Evolutionary conservation across 2,888 invertebrate genomes (phyloP).

Genomic region (Rhagium mordax): DNA sequence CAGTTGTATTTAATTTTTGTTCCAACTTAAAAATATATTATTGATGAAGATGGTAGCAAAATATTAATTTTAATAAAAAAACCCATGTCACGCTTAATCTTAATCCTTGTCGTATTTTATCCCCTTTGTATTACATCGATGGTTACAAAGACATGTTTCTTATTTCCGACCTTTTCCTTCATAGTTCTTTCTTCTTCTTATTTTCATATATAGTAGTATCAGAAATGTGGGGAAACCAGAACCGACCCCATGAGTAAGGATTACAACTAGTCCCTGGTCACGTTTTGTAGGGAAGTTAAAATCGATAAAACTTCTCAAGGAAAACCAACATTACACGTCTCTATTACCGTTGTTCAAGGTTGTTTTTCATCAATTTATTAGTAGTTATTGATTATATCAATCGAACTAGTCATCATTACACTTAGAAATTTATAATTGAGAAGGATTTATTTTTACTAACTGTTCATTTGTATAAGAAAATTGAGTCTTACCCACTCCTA

Average conservation of each 20-base stretch:
- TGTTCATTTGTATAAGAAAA: no score
- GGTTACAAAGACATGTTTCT: background rate
- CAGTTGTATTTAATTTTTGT: no score
- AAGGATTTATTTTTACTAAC: no score
- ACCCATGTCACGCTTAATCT: background rate
- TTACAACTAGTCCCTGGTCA: background rate
- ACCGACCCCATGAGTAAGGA: constrained; percentile 6
- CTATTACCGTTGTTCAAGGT: background rate
- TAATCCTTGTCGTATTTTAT: background rate
- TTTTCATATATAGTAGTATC: background rate
- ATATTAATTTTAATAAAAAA: no score
- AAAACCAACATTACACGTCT: background rate
- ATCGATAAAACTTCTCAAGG: background rate
- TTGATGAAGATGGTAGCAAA: no score
- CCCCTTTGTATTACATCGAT: background rate
- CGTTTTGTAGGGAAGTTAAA: background rate
- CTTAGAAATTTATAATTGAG: no score
- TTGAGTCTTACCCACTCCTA: no score
- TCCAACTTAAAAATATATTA: no score
- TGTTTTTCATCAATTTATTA: background rate
- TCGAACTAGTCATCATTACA: no score
- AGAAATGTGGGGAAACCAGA: constrained; percentile 2
- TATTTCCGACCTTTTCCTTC: background rate
- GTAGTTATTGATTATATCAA: background rate
- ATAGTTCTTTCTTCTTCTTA: background rate